These are phyloP conservation scores for Noctuana brunneofusca DNA, from an alignment of 2,888 invertebrate species.

Conservation along the genomic window DNA sequence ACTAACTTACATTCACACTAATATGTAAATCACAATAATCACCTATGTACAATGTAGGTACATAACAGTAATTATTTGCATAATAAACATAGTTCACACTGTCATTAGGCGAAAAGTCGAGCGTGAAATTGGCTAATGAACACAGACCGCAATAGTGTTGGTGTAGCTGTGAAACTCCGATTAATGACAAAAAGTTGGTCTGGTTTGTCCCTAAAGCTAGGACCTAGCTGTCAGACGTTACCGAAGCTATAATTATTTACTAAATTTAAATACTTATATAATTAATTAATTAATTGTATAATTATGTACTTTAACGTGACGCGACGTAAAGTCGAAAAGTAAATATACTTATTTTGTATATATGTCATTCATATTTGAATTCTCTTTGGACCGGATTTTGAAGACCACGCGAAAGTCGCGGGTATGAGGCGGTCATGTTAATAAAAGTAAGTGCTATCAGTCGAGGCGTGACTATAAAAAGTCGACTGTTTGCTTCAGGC, in stretches of 20 bases:
- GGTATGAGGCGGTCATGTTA: too few relatives aligned
- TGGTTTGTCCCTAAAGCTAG: not conserved
- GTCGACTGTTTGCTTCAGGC: not conserved
- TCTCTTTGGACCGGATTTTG: too few relatives aligned
- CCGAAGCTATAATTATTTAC: not conserved
- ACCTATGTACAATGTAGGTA: not conserved
- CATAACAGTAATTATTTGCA: not conserved
- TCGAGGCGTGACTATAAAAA: not conserved
- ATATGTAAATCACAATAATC: not conserved
- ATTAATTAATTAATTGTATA: too few relatives aligned
- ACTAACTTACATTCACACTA: too few relatives aligned
- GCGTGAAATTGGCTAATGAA: conserved; percentile 19
- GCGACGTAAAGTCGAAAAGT: too few relatives aligned
- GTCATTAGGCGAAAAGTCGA: conserved; percentile 9
- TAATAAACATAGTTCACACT: conserved; percentile 2
- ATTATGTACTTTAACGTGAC: too few relatives aligned
- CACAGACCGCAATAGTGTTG: not conserved
- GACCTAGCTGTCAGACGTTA: not conserved
- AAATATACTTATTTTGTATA: too few relatives aligned
- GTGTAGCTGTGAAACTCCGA: not conserved
- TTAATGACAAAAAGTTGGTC: conserved; percentile 2
- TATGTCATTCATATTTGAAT: too few relatives aligned
- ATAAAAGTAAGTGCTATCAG: too few relatives aligned
- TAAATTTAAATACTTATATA: too few relatives aligned
- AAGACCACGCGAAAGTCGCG: too few relatives aligned